phyloP scores from a whole-genome alignment of 2,113 vertebrate genomes.

The Odontophorus gujanensis region DNA sequence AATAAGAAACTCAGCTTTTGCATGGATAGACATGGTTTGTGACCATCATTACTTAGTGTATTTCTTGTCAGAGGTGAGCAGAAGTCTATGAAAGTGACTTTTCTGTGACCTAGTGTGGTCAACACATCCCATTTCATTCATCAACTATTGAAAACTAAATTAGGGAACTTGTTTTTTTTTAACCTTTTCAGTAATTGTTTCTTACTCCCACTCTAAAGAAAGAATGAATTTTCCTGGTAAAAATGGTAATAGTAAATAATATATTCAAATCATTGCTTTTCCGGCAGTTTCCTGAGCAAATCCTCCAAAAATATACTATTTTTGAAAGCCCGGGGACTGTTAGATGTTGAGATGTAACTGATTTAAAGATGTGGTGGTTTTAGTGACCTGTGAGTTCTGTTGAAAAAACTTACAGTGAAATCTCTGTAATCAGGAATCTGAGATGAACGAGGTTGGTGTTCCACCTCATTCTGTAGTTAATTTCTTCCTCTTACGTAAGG shows the following conservation, averaged over 20 bases:
- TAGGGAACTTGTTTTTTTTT: constrained; percentile 29
- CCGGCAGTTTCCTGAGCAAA: neutral
- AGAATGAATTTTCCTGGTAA: neutral
- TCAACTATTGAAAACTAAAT: constrained; percentile 38
- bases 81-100: constrained; percentile 70
- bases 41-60: constrained; percentile 66
- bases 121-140: constrained; percentile 29
- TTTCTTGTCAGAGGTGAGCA: constrained; percentile 76
- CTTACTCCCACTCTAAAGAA: constrained; percentile 1
- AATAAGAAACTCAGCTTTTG: constrained; percentile 79
- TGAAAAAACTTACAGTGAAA: neutral
- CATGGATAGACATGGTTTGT: constrained; percentile 72
- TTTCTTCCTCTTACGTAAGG: neutral
- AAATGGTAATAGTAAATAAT: neutral
- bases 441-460: neutral
- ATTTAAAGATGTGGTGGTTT: constrained; percentile 13
- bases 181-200: constrained; percentile 14
- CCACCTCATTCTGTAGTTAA: neutral
- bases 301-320: neutral
- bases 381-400: neutral
- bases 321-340: neutral
- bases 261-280: neutral
- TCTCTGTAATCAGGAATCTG: neutral
- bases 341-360: neutral
- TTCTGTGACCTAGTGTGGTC: constrained; percentile 73